A percentile compares a stretch with the other conserved stretches of the same genome.
These are phyloP conservation scores for Alentia gelatinosa DNA, from an alignment of 2,888 invertebrate genomes.

Conservation along the genomic window DNA sequence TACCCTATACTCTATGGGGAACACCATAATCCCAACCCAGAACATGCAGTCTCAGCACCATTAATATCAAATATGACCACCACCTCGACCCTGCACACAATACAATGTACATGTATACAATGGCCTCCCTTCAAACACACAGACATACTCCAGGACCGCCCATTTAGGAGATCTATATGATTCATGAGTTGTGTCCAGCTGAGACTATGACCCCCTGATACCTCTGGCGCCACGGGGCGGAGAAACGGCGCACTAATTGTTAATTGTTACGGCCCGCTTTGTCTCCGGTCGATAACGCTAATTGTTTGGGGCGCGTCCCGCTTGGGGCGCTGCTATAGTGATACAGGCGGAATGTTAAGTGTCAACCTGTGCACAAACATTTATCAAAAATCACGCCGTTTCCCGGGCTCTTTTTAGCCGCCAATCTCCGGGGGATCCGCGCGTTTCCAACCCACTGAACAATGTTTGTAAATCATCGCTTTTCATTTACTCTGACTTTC, in stretches of 20 bases:
- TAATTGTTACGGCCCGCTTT: neutral
- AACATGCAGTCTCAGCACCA: too few relatives aligned
- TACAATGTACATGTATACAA: too few relatives aligned
- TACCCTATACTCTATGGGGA: too few relatives aligned
- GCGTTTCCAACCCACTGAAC: slow-evolving; percentile 4
- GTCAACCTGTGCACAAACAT: neutral
- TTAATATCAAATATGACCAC: too few relatives aligned
- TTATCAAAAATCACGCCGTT: neutral
- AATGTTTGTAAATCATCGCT: slow-evolving; percentile 36
- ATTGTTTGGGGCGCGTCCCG: neutral
- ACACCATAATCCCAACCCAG: too few relatives aligned
- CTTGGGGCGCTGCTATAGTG: neutral
- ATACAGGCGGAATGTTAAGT: neutral
- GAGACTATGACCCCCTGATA: neutral
- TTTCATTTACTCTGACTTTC: neutral
- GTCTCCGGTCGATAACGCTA: neutral
- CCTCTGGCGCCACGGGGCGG: neutral
- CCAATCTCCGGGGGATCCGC: neutral
- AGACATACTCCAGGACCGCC: too few relatives aligned
- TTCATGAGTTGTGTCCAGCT: neutral
- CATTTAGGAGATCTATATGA: too few relatives aligned
- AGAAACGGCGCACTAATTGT: neutral
- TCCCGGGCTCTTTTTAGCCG: neutral
- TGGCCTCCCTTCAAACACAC: too few relatives aligned
- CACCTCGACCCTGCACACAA: too few relatives aligned